Conservation (phyloP, 2,113 vertebrate genomes). For the Hystrix cristata region DNA sequence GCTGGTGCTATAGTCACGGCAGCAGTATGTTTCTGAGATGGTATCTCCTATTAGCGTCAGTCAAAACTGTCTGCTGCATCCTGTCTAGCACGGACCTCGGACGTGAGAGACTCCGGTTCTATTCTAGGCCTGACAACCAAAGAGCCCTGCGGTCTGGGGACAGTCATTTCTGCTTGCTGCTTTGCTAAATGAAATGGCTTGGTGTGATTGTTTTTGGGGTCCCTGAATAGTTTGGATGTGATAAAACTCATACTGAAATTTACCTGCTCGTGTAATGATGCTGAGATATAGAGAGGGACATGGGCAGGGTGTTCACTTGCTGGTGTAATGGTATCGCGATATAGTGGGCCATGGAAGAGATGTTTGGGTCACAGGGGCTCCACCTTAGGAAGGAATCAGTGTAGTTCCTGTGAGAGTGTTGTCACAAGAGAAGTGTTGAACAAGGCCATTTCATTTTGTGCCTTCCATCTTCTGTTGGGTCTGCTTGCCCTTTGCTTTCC, state of each 20-base stretch:
- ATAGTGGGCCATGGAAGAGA: background rate
- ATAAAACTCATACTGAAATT: background rate
- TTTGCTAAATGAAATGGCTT: conserved; percentile 46
- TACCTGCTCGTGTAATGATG: background rate
- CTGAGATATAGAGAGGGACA: background rate
- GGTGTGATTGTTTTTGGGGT: background rate
- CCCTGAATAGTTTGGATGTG: background rate
- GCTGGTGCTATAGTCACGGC: background rate
- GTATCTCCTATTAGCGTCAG: background rate
- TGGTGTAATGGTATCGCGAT: background rate
- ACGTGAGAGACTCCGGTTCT: background rate
- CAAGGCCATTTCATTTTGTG: too few relatives aligned
- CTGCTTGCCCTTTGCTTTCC: background rate
- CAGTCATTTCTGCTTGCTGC: conserved; percentile 9
- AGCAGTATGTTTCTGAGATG: background rate
- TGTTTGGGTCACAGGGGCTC: background rate
- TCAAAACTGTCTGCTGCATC: background rate
- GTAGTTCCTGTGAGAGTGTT: background rate
- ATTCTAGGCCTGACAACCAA: background rate
- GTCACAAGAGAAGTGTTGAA: too few relatives aligned
- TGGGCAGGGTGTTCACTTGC: background rate
- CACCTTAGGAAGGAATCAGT: background rate
- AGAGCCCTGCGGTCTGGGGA: background rate
- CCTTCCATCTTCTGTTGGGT: background rate
- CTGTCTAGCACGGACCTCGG: background rate